phyloP scores from a whole-genome alignment of 2,888 invertebrate genomes.

The Tenthredo mesomela region DNA sequence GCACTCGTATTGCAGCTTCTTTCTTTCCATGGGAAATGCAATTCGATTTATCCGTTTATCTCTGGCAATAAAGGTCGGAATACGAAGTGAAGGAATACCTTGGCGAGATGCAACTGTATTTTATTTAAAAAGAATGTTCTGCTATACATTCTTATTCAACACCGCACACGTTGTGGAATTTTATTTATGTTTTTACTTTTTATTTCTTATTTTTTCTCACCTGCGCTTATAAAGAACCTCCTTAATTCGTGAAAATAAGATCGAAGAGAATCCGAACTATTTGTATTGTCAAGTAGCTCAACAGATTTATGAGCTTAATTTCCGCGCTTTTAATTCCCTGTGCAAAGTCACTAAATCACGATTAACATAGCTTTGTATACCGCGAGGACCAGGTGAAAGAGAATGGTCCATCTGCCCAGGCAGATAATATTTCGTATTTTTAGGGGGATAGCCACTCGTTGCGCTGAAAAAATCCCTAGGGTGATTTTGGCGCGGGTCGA shows the following conservation, averaged over 20 bases:
- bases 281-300: not conserved
- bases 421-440: too few relatives aligned
- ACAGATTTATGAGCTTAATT: not conserved
- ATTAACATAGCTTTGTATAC: slow-evolving; percentile 8
- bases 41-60: slow-evolving; percentile 48
- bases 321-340: slow-evolving; percentile 20
- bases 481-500: too few relatives aligned
- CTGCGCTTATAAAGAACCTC: not conserved
- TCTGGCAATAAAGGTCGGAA: slow-evolving; percentile 16
- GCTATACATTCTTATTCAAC: not conserved
- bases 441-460: too few relatives aligned
- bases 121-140: slow-evolving; percentile 36
- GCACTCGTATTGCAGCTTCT: not conserved
- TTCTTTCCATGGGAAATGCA: not conserved
- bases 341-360: not conserved
- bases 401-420: too few relatives aligned
- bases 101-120: slow-evolving; percentile 14
- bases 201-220: not conserved
- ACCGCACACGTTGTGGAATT: not conserved
- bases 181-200: not conserved
- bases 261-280: slow-evolving; percentile 15
- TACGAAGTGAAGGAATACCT: slow-evolving; percentile 29
- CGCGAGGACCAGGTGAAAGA: too few relatives aligned
- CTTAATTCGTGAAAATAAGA: slow-evolving; percentile 6
- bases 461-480: too few relatives aligned